phyloP scores from a whole-genome alignment of 1,140 invertebrate genomes.

The Belonocnema kinseyi region DNA sequence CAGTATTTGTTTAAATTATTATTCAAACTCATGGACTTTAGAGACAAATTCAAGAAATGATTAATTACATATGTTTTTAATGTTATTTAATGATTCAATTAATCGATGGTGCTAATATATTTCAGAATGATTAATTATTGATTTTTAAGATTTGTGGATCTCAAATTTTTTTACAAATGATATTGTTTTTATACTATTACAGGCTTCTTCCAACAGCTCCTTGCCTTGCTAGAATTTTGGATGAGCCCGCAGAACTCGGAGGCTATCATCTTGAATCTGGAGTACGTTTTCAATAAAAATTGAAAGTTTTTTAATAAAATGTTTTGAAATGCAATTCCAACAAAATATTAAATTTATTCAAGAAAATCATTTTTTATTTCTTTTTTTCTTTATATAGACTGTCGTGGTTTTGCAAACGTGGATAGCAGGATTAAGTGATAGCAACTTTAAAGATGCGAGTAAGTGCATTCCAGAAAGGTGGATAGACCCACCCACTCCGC shows the following conservation, averaged over 20 bases:
- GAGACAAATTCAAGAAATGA: no score
- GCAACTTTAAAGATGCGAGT: conserved; percentile 85
- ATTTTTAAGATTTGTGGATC: no score
- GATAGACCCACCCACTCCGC: conserved; percentile 78
- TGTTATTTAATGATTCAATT: no score
- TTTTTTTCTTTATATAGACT: conserved; percentile 79
- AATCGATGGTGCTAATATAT: no score
- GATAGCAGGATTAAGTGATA: conserved; percentile 86
- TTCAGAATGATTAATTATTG: no score
- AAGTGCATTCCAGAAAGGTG: conserved; percentile 89
- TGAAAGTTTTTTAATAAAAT: conserved; percentile 8
- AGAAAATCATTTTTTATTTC: neutral
- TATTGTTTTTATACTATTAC: conserved; percentile 47
- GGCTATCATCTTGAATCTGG: conserved; percentile 87
- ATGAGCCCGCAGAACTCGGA: conserved; percentile 84
- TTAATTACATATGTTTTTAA: no score
- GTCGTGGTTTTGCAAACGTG: conserved; percentile 91
- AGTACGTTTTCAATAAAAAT: conserved; percentile 74
- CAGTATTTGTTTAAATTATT: no score
- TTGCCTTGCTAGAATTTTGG: conserved; percentile 87
- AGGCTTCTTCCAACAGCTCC: conserved; percentile 89
- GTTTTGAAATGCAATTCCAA: neutral
- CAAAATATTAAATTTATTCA: neutral
- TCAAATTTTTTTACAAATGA: conserved; percentile 22
- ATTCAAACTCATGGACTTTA: no score